These are phyloP conservation scores for Tamias sibiricus DNA, from an alignment of 2,113 vertebrate species.

Conservation along the genomic window DNA sequence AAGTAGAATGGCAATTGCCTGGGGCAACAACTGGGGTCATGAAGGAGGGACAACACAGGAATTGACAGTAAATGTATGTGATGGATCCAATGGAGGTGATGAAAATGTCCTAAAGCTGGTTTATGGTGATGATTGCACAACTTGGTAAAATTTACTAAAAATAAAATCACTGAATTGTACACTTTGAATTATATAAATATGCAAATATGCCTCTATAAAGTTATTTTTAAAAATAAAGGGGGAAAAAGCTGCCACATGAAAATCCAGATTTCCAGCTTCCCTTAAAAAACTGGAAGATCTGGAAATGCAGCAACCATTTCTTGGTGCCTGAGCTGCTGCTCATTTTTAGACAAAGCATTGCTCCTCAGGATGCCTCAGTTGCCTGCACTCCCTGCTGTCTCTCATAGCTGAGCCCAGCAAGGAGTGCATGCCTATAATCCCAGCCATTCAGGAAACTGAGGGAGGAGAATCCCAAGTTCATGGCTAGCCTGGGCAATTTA, in stretches of 20 bases:
- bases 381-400: not conserved
- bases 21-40: not conserved
- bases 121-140: not conserved
- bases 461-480: not conserved
- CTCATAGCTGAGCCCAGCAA: not conserved
- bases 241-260: not conserved
- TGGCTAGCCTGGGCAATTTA: no score
- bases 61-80: not conserved
- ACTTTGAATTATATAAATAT: constrained; percentile 32
- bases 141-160: constrained; percentile 37
- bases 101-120: constrained; percentile 42
- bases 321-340: not conserved
- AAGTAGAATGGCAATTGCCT: constrained; percentile 5
- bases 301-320: not conserved
- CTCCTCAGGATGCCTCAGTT: not conserved
- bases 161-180: not conserved
- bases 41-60: not conserved
- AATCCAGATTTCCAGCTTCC: not conserved
- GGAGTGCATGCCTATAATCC: not conserved
- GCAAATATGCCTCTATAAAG: constrained; percentile 23
- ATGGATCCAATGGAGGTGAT: not conserved
- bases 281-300: constrained; percentile 26
- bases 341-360: not conserved
- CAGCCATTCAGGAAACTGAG: not conserved
- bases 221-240: constrained; percentile 4